These are phyloP conservation scores for Betta splendens DNA, from an alignment of 2,797 vertebrate species.

Conservation along the genomic window DNA sequence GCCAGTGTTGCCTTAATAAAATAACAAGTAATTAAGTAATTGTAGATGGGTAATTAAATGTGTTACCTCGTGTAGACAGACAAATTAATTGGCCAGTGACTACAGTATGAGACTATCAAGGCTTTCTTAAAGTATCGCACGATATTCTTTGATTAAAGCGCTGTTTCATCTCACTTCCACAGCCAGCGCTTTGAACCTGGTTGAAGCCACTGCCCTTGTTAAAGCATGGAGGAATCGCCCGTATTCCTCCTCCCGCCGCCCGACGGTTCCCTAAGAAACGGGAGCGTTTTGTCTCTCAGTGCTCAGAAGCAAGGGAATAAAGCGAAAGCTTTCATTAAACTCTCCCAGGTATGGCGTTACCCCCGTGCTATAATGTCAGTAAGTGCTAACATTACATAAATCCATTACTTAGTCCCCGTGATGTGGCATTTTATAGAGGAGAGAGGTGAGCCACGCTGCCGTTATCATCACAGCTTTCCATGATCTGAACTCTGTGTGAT, in stretches of 20 bases:
- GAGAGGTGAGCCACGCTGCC: slow-evolving; percentile 83
- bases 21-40: background rate
- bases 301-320: slow-evolving; percentile 56
- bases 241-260: slow-evolving; percentile 29
- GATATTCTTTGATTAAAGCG: slow-evolving; percentile 52
- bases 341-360: slow-evolving; percentile 72
- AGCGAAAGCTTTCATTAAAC: slow-evolving; percentile 74
- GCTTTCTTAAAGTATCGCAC: slow-evolving; percentile 25
- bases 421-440: slow-evolving; percentile 84
- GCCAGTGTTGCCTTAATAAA: background rate
- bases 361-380: slow-evolving; percentile 80
- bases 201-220: slow-evolving; percentile 56
- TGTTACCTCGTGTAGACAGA: background rate
- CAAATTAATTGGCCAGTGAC: slow-evolving; percentile 4
- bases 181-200: slow-evolving; percentile 54
- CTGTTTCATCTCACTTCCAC: slow-evolving; percentile 50
- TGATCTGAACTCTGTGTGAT: slow-evolving; percentile 85
- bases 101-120: slow-evolving; percentile 13
- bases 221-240: slow-evolving; percentile 44
- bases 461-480: slow-evolving; percentile 83
- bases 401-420: slow-evolving; percentile 82
- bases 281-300: slow-evolving; percentile 34
- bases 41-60: slow-evolving; percentile 1
- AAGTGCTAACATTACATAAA: slow-evolving; percentile 87
- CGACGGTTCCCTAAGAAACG: slow-evolving; percentile 35